phyloP scores from a whole-genome alignment of 2,888 invertebrate species.

The Melinaea marsaeus region DNA sequence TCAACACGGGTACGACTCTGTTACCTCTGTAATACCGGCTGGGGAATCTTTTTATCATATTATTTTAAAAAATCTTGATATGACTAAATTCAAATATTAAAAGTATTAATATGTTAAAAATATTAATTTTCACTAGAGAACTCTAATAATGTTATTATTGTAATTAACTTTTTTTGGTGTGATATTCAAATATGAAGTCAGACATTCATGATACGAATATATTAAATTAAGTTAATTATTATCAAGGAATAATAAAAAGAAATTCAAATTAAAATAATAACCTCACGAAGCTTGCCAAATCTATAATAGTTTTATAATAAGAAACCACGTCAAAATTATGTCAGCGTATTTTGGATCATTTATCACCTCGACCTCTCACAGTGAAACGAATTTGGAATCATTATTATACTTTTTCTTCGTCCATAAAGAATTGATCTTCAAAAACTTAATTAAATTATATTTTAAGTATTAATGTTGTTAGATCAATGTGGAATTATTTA shows the following conservation, averaged over 20 bases:
- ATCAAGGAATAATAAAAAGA: conserved; percentile 21
- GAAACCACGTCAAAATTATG: conserved; percentile 48
- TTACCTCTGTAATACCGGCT: too few relatives aligned
- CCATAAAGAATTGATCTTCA: conserved; percentile 15
- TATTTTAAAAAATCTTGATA: too few relatives aligned
- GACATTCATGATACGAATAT: background rate
- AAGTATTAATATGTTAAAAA: too few relatives aligned
- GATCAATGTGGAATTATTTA: too few relatives aligned
- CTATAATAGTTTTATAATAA: conserved; percentile 70
- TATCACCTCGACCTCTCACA: conserved; percentile 59
- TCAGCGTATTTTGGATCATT: conserved; percentile 65
- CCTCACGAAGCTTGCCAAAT: conserved; percentile 68
- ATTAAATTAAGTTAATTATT: conserved; percentile 18
- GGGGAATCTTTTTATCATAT: too few relatives aligned
- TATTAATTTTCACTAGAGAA: too few relatives aligned
- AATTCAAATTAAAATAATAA: conserved; percentile 26
- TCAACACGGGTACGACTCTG: too few relatives aligned
- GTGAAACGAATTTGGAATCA: conserved; percentile 59
- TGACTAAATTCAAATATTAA: too few relatives aligned
- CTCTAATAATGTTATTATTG: too few relatives aligned
- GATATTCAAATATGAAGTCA: too few relatives aligned
- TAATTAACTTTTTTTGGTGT: too few relatives aligned
- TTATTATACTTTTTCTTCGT: conserved; percentile 27
- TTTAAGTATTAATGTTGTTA: too few relatives aligned
- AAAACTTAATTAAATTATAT: conserved; percentile 11